Conservation (phyloP, 2,888 invertebrate genomes). For the Agrilus mali region DNA sequence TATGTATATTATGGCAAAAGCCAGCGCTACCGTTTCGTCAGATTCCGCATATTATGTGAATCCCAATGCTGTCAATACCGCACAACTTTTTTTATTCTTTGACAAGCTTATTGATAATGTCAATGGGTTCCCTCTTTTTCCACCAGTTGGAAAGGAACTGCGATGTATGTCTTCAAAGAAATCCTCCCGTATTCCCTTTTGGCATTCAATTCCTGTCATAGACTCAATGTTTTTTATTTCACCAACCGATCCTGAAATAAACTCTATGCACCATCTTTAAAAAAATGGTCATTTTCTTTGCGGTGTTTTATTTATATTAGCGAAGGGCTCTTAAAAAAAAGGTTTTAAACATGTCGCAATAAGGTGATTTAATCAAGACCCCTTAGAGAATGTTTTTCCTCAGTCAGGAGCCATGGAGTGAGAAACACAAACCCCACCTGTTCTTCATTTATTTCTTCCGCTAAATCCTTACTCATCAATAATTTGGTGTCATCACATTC, state of each 20-base stretch:
- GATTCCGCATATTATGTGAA: neutral
- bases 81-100: neutral
- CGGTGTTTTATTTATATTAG: no score
- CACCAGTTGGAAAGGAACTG: neutral
- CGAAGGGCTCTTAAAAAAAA: neutral
- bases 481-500: constrained; percentile 12
- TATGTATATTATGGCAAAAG: neutral
- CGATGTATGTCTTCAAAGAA: neutral
- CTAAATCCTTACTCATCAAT: constrained; percentile 12
- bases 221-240: constrained; percentile 8
- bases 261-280: neutral
- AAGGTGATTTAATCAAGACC: constrained; percentile 9
- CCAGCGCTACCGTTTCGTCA: neutral
- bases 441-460: constrained; percentile 7
- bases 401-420: constrained; percentile 8
- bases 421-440: constrained; percentile 7
- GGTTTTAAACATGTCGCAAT: neutral
- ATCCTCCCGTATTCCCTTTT: constrained; percentile 8
- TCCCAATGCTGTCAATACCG: neutral
- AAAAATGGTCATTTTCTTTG: no score
- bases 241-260: no score
- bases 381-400: constrained; percentile 11
- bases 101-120: constrained; percentile 1
- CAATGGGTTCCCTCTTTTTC: neutral
- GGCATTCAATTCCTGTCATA: constrained; percentile 6